These are phyloP conservation scores for Melanotus villosus DNA, from an alignment of 2,888 invertebrate genomes.

Conservation along the genomic window DNA sequence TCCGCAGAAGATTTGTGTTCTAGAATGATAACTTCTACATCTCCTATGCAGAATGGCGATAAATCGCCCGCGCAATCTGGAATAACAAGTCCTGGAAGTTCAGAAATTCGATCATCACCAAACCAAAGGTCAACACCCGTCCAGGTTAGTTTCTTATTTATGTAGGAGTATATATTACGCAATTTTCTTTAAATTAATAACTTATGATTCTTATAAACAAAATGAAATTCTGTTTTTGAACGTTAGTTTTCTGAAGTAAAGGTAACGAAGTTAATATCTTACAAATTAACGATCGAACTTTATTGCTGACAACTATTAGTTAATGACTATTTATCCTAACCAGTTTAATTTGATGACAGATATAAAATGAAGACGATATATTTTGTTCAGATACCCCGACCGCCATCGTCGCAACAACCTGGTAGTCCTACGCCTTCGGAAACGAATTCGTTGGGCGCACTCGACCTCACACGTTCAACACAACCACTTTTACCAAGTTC, in stretches of 20 bases:
- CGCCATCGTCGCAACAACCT: constrained; percentile 66
- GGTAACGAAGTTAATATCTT: too few relatives aligned
- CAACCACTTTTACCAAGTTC: constrained; percentile 59
- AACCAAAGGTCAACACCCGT: constrained; percentile 65
- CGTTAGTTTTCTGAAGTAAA: too few relatives aligned
- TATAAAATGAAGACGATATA: too few relatives aligned
- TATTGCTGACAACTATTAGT: too few relatives aligned
- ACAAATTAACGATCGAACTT: too few relatives aligned
- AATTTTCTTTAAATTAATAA: too few relatives aligned
- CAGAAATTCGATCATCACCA: constrained; percentile 64
- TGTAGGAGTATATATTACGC: too few relatives aligned
- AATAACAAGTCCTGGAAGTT: constrained; percentile 65
- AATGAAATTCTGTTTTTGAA: too few relatives aligned
- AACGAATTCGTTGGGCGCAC: constrained; percentile 71
- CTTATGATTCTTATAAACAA: too few relatives aligned
- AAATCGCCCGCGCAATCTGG: constrained; percentile 68
- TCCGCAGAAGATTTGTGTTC: constrained; percentile 68
- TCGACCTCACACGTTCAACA: constrained; percentile 71
- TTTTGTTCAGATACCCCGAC: constrained; percentile 66
- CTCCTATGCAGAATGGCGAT: constrained; percentile 69
- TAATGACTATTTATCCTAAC: too few relatives aligned
- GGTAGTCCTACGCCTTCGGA: constrained; percentile 69
- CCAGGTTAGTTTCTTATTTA: constrained; percentile 60
- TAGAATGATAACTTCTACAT: constrained; percentile 62
- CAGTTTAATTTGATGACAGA: too few relatives aligned